Evolutionary conservation across 1,140 invertebrate species (phyloP).

Genomic region (Eubasilissa regina): DNA sequence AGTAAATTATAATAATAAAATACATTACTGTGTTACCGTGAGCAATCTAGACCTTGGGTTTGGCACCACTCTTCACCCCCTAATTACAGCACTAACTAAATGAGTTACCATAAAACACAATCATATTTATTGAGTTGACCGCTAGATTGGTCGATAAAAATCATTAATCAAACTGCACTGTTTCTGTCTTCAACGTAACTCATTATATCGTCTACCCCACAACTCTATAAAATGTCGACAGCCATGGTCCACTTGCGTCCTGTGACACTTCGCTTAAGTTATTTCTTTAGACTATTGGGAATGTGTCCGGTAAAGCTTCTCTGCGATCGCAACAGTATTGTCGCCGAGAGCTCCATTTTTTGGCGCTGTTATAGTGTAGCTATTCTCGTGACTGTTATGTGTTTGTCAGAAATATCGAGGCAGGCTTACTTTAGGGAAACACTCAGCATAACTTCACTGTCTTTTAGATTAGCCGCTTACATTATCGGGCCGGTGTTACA

Average conservation of each 20-base stretch:
- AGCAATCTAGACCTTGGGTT: too few species aligned
- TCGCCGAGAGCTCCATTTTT: neutral
- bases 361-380: conserved; percentile 9
- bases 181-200: too few species aligned
- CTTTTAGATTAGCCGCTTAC: neutral
- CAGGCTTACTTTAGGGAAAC: neutral
- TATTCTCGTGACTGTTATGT: neutral
- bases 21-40: too few species aligned
- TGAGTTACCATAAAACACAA: too few species aligned
- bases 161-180: too few species aligned
- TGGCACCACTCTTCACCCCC: too few species aligned
- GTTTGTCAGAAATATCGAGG: neutral
- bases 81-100: too few species aligned
- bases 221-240: neutral
- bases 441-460: neutral
- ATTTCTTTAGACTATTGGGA: neutral
- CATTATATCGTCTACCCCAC: too few species aligned
- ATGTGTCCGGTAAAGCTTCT: neutral
- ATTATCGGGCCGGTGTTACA: neutral
- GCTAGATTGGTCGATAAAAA: too few species aligned
- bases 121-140: too few species aligned
- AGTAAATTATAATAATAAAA: too few species aligned
- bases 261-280: neutral
- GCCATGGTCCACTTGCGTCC: neutral
- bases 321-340: neutral